Conservation (phyloP, 2,888 invertebrate genomes). For the Empis livida region DNA sequence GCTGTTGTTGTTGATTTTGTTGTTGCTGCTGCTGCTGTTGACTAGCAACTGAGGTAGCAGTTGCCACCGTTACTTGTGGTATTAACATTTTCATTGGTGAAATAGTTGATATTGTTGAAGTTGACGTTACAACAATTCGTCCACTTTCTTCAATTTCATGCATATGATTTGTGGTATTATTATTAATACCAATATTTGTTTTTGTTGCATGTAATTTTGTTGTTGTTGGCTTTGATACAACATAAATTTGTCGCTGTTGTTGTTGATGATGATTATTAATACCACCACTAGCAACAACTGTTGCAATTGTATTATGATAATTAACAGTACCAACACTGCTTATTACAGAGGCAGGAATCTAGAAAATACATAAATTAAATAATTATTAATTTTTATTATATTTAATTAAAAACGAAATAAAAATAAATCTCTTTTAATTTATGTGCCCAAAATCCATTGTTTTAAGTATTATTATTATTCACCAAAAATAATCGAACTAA, state of each 20-base stretch:
- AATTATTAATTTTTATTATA: neutral
- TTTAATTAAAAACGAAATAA: neutral
- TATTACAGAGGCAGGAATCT: constrained; percentile 44
- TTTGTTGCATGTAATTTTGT: constrained; percentile 3
- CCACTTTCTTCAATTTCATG: constrained; percentile 5
- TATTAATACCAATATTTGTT: constrained; percentile 19
- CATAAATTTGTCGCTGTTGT: constrained; percentile 17
- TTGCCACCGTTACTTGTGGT: constrained; percentile 40
- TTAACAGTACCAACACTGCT: constrained; percentile 44
- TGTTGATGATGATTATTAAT: neutral
- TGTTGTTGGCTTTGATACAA: constrained; percentile 19
- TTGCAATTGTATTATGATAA: constrained; percentile 2
- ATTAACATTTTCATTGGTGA: constrained; percentile 15
- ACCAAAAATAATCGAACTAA: too few relatives aligned
- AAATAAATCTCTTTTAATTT: too few relatives aligned
- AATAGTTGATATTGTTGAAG: neutral
- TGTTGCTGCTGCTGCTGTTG: constrained; percentile 45
- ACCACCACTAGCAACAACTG: too few relatives aligned
- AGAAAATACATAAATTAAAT: constrained; percentile 9
- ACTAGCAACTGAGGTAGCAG: constrained; percentile 16
- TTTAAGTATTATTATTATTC: too few relatives aligned
- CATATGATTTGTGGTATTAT: constrained; percentile 13
- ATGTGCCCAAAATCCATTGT: too few relatives aligned
- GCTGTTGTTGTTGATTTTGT: constrained; percentile 27
- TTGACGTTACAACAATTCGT: neutral